Evolutionary conservation across 2,888 invertebrate genomes (phyloP).

Genomic region (Urechis unicinctus): DNA sequence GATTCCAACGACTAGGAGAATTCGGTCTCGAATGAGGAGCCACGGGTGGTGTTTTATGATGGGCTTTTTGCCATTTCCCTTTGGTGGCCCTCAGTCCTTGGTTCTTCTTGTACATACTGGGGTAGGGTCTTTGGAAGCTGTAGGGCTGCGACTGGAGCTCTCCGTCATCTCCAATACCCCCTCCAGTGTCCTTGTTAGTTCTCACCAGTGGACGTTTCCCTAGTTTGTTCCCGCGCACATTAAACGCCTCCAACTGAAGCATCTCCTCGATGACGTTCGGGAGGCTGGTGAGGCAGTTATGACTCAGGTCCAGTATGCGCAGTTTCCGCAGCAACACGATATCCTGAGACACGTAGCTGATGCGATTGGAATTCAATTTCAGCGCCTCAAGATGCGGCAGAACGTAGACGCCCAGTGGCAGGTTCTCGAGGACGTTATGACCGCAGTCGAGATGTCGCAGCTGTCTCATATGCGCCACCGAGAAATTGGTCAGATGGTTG

Average conservation of each 20-base stretch:
- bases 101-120: neutral
- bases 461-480: slow-evolving; percentile 32
- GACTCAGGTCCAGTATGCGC: slow-evolving; percentile 34
- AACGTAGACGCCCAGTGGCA: slow-evolving; percentile 38
- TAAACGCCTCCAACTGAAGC: slow-evolving; percentile 36
- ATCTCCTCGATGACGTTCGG: slow-evolving; percentile 39
- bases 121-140: neutral
- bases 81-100: neutral
- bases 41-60: neutral
- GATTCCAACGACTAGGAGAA: slow-evolving; percentile 7
- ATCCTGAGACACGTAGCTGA: slow-evolving; percentile 37
- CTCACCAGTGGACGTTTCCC: neutral
- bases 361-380: slow-evolving; percentile 32
- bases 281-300: slow-evolving; percentile 35
- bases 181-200: neutral
- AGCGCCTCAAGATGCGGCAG: slow-evolving; percentile 30
- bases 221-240: slow-evolving; percentile 35
- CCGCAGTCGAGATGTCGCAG: slow-evolving; percentile 35
- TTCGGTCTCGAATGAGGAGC: slow-evolving; percentile 5
- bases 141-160: neutral
- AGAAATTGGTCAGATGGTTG: slow-evolving; percentile 35
- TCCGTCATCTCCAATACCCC: neutral
- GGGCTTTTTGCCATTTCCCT: too few species aligned
- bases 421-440: slow-evolving; percentile 34
- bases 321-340: slow-evolving; percentile 34